Base-by-base conservation (phyloP, 2,888 invertebrate genomes). In the Halictus ligatus region DNA sequence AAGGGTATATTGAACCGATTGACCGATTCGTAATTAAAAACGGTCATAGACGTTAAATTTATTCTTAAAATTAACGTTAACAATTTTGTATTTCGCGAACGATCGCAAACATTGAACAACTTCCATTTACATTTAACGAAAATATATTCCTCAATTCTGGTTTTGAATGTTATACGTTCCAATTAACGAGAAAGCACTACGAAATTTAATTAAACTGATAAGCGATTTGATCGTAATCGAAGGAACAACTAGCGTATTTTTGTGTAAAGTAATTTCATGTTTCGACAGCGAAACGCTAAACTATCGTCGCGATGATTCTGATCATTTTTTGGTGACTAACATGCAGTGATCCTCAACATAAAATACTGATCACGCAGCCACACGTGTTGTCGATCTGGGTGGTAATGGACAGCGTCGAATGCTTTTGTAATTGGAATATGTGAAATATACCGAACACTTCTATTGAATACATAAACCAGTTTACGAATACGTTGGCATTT, bases 281-380 rank as follows among this genome's bases (percentile, higher is more conserved):
- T 60, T 60, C 13, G 60, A 25, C 60, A 60, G 13, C 60, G 60
- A 60, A 25, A 60, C 6, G 1, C n/a, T 60, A 12, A 25, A 12
- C 12, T 12, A 25, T 25, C 60, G 60, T 60, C 64, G 7, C 35
- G 29, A 18, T 18, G 35, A 78, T 84, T 74, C 48, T 10, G 58
- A 18, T 73, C 35, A 60, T 81, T 74, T 81, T 74, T 73, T 48
- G 46, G 29, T 21, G 4, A 15, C 15, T 40, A 50, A 82, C 43
- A 40, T 29, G 78, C 40, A 78, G 79, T 40, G 76, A 84, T 35
- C 13, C 60, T n/a, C 48, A 12, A 48, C 73, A 81, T 35, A 35
- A 60, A 64, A 84, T 79, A 46, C 67, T 72, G 54, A 71, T 69
- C 72, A 71, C 67, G 50, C 71, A 35, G 35, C 2, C 29, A 7